Conservation (phyloP, 2,113 vertebrate genomes). For the Mastomys natalensis region DNA sequence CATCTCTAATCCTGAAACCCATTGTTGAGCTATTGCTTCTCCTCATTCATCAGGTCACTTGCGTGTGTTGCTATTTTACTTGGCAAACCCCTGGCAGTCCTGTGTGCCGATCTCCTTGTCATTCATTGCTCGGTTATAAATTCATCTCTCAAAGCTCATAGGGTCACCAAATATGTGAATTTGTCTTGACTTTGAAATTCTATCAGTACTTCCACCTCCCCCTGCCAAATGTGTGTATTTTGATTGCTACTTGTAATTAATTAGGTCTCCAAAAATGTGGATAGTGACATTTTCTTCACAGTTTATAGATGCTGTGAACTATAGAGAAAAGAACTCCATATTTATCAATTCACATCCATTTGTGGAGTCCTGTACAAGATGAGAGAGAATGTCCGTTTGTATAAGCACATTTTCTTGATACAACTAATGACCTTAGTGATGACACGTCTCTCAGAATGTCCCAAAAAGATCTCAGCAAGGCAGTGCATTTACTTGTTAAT, state of each 20-base stretch:
- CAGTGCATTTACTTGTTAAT: neutral
- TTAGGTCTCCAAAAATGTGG: neutral
- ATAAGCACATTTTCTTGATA: neutral
- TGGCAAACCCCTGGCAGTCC: neutral
- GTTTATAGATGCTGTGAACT: neutral
- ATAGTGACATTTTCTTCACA: neutral
- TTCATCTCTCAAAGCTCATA: neutral
- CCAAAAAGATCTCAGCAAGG: neutral
- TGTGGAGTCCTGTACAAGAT: neutral
- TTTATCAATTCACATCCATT: neutral
- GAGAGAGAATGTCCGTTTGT: neutral
- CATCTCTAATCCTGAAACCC: neutral
- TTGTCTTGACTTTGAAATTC: neutral
- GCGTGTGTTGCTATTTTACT: neutral
- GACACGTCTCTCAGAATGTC: too few relatives aligned
- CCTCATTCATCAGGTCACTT: neutral
- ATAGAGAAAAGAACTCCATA: neutral
- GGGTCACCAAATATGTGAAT: neutral
- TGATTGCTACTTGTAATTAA: neutral
- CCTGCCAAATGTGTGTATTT: neutral
- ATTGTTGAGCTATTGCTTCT: neutral
- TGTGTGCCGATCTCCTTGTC: too few relatives aligned
- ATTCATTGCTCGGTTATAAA: neutral
- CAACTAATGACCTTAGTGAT: neutral
- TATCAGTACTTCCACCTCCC: neutral